These are phyloP conservation scores for Caretta caretta DNA, from an alignment of 2,113 vertebrate genomes.

Conservation along the genomic window DNA sequence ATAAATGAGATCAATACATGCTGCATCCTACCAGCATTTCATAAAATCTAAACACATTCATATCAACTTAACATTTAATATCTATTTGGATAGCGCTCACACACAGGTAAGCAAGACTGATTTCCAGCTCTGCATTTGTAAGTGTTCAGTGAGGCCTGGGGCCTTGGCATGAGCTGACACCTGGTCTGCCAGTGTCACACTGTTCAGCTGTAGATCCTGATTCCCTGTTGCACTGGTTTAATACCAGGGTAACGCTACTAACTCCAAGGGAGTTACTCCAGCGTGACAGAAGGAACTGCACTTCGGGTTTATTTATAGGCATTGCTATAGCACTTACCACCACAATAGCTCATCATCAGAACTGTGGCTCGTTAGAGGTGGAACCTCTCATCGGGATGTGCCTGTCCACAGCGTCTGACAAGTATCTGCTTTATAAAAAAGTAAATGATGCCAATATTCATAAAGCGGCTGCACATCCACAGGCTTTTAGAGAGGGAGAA, in stretches of 20 bases:
- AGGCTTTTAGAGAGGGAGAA: constrained; percentile 89
- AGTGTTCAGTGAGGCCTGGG: not conserved
- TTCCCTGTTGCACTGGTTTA: not conserved
- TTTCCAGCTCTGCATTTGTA: not conserved
- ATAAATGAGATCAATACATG: not conserved
- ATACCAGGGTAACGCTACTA: not conserved
- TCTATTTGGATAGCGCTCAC: not conserved
- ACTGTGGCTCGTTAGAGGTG: accelerated
- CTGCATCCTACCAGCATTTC: not conserved
- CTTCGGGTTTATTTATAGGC: not conserved
- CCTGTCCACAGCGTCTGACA: not conserved
- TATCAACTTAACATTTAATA: not conserved
- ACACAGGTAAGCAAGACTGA: not conserved
- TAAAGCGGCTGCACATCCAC: constrained; percentile 72
- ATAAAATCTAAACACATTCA: not conserved
- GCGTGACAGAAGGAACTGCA: not conserved
- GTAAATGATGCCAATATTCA: constrained; percentile 3
- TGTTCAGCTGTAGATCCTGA: not conserved
- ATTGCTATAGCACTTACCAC: no score
- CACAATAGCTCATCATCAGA: not conserved
- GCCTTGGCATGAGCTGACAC: not conserved
- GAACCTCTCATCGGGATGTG: not conserved
- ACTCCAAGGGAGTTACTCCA: not conserved
- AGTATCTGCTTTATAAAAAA: not conserved
- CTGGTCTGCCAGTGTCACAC: not conserved